A percentile compares a stretch with the other conserved stretches of the same genome.
Evolutionary conservation across 2,888 invertebrate genomes (phyloP).

Genomic region (Acheta domesticus): DNA sequence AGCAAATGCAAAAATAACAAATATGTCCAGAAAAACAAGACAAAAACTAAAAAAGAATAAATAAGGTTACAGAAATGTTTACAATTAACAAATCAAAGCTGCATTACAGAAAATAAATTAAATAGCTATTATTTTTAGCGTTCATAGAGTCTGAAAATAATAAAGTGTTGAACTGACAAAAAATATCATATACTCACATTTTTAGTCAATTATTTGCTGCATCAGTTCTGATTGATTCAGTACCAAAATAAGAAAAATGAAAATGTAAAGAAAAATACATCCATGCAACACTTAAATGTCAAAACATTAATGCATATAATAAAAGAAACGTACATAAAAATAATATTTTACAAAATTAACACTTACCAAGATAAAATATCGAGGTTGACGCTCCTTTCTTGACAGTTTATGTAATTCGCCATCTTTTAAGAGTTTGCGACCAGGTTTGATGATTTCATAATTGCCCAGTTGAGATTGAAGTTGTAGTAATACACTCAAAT

Average conservation of each 20-base stretch:
- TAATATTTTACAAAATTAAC: background rate
- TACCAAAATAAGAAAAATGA: background rate
- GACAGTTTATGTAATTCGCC: slow-evolving; percentile 63
- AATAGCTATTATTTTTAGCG: background rate
- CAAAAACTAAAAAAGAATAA: background rate
- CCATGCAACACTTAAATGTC: background rate
- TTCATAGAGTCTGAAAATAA: no score
- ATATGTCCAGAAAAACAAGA: background rate
- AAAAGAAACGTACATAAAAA: background rate
- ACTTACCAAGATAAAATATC: slow-evolving; percentile 61
- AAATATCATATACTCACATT: background rate
- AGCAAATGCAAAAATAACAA: slow-evolving; percentile 27
- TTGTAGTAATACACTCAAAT: slow-evolving; percentile 53
- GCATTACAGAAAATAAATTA: background rate
- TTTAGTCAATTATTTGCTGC: background rate
- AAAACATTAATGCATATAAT: background rate
- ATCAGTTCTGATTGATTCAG: background rate
- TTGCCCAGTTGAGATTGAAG: slow-evolving; percentile 50
- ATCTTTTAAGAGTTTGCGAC: slow-evolving; percentile 58
- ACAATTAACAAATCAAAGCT: background rate
- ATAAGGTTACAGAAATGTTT: background rate
- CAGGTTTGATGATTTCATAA: slow-evolving; percentile 53
- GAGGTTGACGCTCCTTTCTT: slow-evolving; percentile 59
- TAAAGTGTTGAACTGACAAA: no score
- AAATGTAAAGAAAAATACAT: background rate